Evolutionary conservation across 1,140 invertebrate genomes (phyloP).

Genomic region (Tetragonula clypearis): DNA sequence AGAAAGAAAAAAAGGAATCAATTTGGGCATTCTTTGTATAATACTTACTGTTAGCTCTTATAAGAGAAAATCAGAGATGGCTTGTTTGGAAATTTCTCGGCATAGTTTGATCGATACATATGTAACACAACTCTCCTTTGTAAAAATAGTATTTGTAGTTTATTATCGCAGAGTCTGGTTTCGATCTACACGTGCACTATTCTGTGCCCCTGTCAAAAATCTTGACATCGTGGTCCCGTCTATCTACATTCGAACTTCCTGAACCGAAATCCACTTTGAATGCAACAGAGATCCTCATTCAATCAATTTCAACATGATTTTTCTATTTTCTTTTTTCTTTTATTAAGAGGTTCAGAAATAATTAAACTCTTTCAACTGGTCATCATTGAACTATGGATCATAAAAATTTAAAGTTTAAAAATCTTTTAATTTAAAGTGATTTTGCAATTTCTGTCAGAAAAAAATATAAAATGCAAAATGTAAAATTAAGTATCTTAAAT

Average conservation of each 20-base stretch:
- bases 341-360: not conserved
- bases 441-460: no score
- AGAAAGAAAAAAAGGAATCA: not conserved
- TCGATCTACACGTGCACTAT: conserved; percentile 41
- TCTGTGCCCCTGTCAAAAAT: conserved; percentile 19
- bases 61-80: not conserved
- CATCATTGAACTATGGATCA: no score
- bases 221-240: conserved; percentile 9
- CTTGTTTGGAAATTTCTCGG: not conserved
- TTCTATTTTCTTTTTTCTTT: not conserved
- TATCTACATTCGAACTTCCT: conserved; percentile 12
- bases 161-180: conserved; percentile 59
- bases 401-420: no score
- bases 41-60: not conserved
- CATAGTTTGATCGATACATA: conserved; percentile 12
- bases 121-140: conserved; percentile 13
- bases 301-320: not conserved
- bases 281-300: not conserved
- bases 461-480: no score
- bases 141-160: conserved; percentile 60
- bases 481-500: no score
- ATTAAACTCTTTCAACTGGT: not conserved
- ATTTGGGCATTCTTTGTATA: not conserved
- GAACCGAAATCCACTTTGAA: not conserved
- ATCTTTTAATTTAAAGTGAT: no score